Base-by-base conservation (phyloP, 2,113 vertebrate genomes). In the Chunga burmeisteri region DNA sequence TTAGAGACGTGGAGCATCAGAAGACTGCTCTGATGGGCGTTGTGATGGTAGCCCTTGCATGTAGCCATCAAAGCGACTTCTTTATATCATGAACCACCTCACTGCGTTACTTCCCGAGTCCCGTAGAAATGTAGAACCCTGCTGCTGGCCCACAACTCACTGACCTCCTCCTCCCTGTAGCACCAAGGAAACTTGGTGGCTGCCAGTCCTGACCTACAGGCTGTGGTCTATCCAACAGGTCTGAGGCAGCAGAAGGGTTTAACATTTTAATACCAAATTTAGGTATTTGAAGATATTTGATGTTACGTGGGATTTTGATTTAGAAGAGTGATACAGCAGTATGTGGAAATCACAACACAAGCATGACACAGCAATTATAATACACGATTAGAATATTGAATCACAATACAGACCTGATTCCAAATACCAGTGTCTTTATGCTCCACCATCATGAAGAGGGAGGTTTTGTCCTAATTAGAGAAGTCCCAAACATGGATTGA, bases 101-200 rank as follows among this genome's bases (percentile, higher is more conserved):
- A 16, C 16, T 67, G 17, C 56, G 36, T 86, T 50, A 34, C 8
- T 56, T 82, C 13, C 34, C 46, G 56, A 27, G 16, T 15, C 38
- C 16, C 3, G 4, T 1, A 67, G 62, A 91, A 82, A 32, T 46
- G 70, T 2, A 79, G 23, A 16, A 2, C 4, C 6, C 25, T 63
- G 66, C 56, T 86, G 23, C 16, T 86, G 52, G 10, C 52, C 27
- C 32, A 46, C 27, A 77, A 11, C 9, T 72, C n/a, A 27, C 19
- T 1, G 0, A 34, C 23, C 23, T 84, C 25, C 62, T 87, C 0
- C 0, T 46, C 59, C 44, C 34, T 78, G 16, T 65, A 38, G 16
- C 0, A 0, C 30, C 49, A 70, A 52, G 26, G 25, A 50, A 30
- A 36, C 12, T 70, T 89, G 16, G 20, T 7, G 1, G 7, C 16